These are phyloP conservation scores for Cololabis saira DNA, from an alignment of 2,113 vertebrate species.

Conservation along the genomic window DNA sequence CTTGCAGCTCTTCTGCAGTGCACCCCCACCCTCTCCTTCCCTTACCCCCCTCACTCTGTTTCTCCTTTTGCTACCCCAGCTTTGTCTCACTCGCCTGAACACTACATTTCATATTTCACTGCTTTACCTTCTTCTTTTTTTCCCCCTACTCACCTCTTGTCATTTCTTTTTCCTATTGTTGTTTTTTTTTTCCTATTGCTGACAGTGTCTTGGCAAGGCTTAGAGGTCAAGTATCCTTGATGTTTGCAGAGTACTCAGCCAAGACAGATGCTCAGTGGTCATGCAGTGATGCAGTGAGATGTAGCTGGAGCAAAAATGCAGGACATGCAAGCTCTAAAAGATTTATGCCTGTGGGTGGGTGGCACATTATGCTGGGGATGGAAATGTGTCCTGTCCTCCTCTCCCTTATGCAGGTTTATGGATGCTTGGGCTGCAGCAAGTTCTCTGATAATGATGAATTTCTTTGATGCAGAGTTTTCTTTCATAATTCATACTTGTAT, in stretches of 20 bases:
- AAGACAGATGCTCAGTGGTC: conserved; percentile 67
- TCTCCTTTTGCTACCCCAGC: conserved; percentile 32
- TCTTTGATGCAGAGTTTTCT: not conserved
- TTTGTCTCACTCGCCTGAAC: conserved; percentile 51
- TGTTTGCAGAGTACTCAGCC: conserved; percentile 65
- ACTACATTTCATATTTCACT: conserved; percentile 44
- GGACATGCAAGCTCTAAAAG: conserved; percentile 72
- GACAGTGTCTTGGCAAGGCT: conserved; percentile 69
- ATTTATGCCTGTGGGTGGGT: conserved; percentile 72
- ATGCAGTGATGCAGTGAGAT: conserved; percentile 72
- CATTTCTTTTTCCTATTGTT: conserved; percentile 36
- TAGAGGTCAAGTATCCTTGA: conserved; percentile 79
- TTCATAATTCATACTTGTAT: not conserved
- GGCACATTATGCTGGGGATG: conserved; percentile 56
- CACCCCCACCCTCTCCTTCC: conserved; percentile 60
- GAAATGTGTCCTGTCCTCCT: conserved; percentile 49
- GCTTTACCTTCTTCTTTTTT: conserved; percentile 19
- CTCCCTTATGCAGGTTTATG: conserved; percentile 43
- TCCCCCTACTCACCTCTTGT: conserved; percentile 19
- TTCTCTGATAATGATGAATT: conserved; percentile 3
- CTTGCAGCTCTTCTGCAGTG: conserved; percentile 72
- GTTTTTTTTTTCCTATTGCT: conserved; percentile 51
- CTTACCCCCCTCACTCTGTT: conserved; percentile 36
- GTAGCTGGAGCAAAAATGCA: conserved; percentile 68
- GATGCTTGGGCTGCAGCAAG: conserved; percentile 19